Evolutionary conservation across 2,888 invertebrate genomes (phyloP), one percentile per base, ranked within the genome.

Genomic region (Adineta ricciae): DNA sequence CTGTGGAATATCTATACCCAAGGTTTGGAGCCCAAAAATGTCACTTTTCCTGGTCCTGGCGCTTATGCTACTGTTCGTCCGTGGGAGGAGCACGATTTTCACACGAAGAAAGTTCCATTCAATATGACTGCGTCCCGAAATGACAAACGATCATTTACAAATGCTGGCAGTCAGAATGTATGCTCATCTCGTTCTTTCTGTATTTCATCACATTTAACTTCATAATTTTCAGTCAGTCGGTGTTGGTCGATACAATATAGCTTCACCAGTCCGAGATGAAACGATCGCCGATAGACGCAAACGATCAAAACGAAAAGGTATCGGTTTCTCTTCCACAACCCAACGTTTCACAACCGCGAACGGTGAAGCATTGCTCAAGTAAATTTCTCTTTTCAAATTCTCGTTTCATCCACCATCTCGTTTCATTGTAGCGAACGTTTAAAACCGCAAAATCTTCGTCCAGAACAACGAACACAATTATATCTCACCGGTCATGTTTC

Each of bases 171-270:
- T 41, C n/a, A 21, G 5, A 24, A 78, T 41, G 78, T 78, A 78
- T 46, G 46, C 11, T 46, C 11, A 36, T n/a, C 9, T 8, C 8
- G 4, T 1, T n/a, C 9, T 7, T 38, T 38, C 11, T 19, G 32
- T 16, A n/a, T 9, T n/a, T 73, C 24, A 78, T 21, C n/a, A 21
- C 4, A 11, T n/a, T 9, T 11, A 11, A 11, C 14, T n/a, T 9
- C 5, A 2, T 50, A 50, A 3, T 21, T 21, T 49, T 46, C 9
- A 52, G 46, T 36, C 78, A n/a, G 85, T 85, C 8, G 85, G 85
- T 73, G 84, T 85, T 32, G 85, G 85, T 41, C 46, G 85, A 50
- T 85, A 85, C 64, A 78, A 85, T 56, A n/a, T 85, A 9, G 9
- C 41, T 1, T 1, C 9, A 11, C 78, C 78, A 19, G 41, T 78